Conservation (phyloP, 2,113 vertebrate species). For the Scomber scombrus region DNA sequence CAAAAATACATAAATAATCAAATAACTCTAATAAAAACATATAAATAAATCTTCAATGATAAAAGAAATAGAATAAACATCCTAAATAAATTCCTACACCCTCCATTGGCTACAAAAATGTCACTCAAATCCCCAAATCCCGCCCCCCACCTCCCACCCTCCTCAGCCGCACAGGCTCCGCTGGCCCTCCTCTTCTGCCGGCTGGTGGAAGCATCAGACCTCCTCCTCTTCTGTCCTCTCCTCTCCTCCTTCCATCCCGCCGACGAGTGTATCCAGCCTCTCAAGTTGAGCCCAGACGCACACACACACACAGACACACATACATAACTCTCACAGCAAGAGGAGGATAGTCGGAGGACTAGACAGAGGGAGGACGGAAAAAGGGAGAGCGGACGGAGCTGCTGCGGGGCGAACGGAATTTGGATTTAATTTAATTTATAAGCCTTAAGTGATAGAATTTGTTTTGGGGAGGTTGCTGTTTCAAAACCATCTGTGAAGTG, state of each 20-base stretch:
- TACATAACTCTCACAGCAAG: slow-evolving; percentile 3
- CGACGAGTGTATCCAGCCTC: slow-evolving; percentile 61
- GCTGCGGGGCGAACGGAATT: slow-evolving; percentile 47
- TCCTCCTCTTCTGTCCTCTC: slow-evolving; percentile 60
- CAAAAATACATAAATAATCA: neutral
- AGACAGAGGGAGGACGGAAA: slow-evolving; percentile 19
- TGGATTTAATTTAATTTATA: slow-evolving; percentile 40
- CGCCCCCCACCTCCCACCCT: slow-evolving; percentile 52
- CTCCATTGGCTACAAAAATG: slow-evolving; percentile 73
- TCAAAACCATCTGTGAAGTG: slow-evolving; percentile 20
- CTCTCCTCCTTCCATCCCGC: slow-evolving; percentile 69
- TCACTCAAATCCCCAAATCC: slow-evolving; percentile 68
- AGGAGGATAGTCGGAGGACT: slow-evolving; percentile 36
- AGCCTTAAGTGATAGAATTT: slow-evolving; percentile 48
- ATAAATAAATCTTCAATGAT: neutral
- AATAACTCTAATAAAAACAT: neutral
- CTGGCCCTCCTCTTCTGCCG: slow-evolving; percentile 58
- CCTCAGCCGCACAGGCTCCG: slow-evolving; percentile 48
- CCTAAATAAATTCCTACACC: slow-evolving; percentile 26
- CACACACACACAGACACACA: slow-evolving; percentile 16
- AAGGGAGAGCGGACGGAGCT: slow-evolving; percentile 40
- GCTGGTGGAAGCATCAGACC: slow-evolving; percentile 72
- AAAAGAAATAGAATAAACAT: neutral
- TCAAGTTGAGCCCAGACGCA: slow-evolving; percentile 70
- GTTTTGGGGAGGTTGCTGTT: slow-evolving; percentile 1